Conservation (phyloP, 2,888 invertebrate species). For the Chrysina gloriosa region DNA sequence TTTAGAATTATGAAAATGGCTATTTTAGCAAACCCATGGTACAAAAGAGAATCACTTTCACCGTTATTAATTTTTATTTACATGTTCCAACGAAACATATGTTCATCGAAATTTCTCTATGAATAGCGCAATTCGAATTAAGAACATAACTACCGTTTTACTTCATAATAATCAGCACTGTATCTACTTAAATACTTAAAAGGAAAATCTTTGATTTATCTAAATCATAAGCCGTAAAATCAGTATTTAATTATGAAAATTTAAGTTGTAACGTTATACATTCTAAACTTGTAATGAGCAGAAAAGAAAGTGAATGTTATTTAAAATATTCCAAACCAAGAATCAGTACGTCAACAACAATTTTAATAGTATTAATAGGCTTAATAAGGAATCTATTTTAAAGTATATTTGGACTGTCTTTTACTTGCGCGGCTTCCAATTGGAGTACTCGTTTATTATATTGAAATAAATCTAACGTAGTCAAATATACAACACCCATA, state of each 20-base stretch:
- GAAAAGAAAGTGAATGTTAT: slow-evolving; percentile 23
- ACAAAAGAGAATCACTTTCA: slow-evolving; percentile 2
- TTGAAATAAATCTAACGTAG: no score
- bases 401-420: neutral
- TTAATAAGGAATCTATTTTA: neutral
- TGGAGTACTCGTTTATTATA: no score
- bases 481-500: no score
- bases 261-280: slow-evolving; percentile 5
- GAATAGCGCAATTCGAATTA: neutral
- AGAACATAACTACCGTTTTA: no score
- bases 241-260: neutral
- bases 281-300: neutral
- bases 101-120: slow-evolving; percentile 5
- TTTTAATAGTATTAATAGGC: no score
- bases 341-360: neutral
- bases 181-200: neutral
- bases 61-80: slow-evolving; percentile 20
- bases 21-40: neutral
- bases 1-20: neutral
- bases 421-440: no score
- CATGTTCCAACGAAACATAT: neutral
- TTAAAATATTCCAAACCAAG: neutral
- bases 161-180: neutral
- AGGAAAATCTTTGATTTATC: neutral
- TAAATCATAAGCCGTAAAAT: neutral